These are phyloP conservation scores for Caenorhabditis brenneri DNA, from an alignment of 1,140 invertebrate genomes.

Conservation along the genomic window DNA sequence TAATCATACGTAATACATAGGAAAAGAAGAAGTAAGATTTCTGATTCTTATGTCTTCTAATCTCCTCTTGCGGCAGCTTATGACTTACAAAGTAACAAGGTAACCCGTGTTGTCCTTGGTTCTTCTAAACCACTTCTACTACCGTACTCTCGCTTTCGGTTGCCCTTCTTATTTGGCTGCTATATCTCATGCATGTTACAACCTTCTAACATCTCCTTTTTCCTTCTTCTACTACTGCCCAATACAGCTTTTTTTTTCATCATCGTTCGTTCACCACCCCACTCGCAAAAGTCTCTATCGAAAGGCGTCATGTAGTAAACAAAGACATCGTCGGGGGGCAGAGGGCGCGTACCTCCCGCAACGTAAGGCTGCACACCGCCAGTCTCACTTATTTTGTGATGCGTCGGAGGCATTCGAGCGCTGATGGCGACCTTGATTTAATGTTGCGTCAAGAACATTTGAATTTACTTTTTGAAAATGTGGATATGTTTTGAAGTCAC, in stretches of 20 bases:
- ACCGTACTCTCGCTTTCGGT: neutral
- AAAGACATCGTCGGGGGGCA: neutral
- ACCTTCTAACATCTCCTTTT: neutral
- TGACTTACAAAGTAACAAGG: too few species aligned
- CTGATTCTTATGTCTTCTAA: too few species aligned
- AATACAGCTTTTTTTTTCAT: slow-evolving; percentile 10
- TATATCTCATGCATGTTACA: slow-evolving; percentile 40
- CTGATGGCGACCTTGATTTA: slow-evolving; percentile 26
- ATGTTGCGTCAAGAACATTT: neutral
- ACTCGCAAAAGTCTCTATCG: slow-evolving; percentile 1
- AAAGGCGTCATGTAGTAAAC: neutral
- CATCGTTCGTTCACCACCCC: slow-evolving; percentile 21
- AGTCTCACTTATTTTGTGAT: neutral
- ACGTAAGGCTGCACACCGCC: slow-evolving; percentile 15
- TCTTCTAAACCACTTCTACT: neutral
- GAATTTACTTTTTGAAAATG: neutral
- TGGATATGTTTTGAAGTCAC: neutral
- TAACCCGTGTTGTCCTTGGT: neutral
- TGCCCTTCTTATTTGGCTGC: neutral
- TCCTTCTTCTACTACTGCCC: neutral
- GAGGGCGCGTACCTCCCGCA: slow-evolving; percentile 18
- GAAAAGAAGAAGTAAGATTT: too few species aligned
- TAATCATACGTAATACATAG: too few species aligned
- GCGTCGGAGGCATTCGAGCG: neutral
- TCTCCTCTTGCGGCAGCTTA: too few species aligned